Evolutionary conservation across 2,113 vertebrate genomes (phyloP).

Genomic region (Anas platyrhynchos): DNA sequence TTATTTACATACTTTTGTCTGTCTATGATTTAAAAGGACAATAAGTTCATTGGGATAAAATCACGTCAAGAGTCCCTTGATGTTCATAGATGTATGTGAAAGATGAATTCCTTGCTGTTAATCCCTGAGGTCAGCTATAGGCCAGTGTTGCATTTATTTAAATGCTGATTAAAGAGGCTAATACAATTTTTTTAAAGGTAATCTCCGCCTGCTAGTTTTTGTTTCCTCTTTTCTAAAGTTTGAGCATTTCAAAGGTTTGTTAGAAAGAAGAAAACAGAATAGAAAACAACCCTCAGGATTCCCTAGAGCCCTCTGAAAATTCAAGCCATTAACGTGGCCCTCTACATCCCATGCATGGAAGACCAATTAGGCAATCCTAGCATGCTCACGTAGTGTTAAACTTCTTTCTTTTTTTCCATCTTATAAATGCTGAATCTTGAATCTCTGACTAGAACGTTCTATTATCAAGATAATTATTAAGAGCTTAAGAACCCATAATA

Average conservation of each 20-base stretch:
- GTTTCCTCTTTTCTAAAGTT: not conserved
- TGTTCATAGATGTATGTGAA: rapidly evolving
- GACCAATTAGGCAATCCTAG: not conserved
- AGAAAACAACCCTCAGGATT: conserved; percentile 26
- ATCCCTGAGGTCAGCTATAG: not conserved
- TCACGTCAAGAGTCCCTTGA: not conserved
- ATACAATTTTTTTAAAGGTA: not conserved
- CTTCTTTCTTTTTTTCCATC: not conserved
- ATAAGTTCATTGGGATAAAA: not conserved
- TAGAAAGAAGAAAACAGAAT: not conserved
- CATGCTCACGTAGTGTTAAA: not conserved
- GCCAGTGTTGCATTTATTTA: not conserved
- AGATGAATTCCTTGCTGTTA: not conserved
- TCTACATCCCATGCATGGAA: not conserved
- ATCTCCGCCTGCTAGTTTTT: not conserved
- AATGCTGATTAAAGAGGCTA: not conserved
- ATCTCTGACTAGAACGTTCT: not conserved
- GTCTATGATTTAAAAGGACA: not conserved
- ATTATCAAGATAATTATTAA: not conserved
- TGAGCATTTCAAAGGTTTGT: not conserved
- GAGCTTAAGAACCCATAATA: not conserved
- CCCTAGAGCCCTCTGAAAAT: not conserved
- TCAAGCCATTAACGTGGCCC: not conserved
- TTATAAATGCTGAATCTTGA: not conserved
- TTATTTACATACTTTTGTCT: not conserved